phyloP scores from a whole-genome alignment of 2,888 invertebrate genomes.

The Sarcophaga subvicina region DNA sequence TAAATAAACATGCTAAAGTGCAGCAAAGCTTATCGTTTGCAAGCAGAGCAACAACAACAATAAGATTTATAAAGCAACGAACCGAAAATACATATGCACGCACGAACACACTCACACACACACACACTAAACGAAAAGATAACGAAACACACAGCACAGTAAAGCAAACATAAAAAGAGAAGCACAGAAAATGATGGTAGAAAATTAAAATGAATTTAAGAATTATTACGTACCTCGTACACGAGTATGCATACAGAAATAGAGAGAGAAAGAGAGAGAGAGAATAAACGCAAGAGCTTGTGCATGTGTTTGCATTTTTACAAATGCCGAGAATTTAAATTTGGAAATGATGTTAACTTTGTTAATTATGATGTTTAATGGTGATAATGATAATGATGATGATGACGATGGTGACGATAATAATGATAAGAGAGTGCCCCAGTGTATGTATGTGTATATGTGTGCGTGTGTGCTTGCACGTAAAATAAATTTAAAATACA shows the following conservation, averaged over 20 bases:
- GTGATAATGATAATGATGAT: not conserved
- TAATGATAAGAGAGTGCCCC: not conserved
- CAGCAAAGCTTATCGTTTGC: slow-evolving; percentile 33
- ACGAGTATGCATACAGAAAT: not conserved
- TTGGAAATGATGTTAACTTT: slow-evolving; percentile 33
- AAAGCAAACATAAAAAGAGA: not conserved
- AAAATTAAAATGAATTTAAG: not conserved
- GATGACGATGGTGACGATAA: not conserved
- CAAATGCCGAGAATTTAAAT: slow-evolving; percentile 30
- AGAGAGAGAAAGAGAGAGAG: too few species aligned
- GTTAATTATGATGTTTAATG: not conserved
- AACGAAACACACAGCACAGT: not conserved
- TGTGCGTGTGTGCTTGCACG: not conserved
- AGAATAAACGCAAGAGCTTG: not conserved
- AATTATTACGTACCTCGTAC: too few species aligned
- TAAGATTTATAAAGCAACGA: slow-evolving; percentile 47
- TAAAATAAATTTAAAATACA: slow-evolving; percentile 50
- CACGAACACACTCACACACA: not conserved
- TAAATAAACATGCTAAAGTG: slow-evolving; percentile 33
- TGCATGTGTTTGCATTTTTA: not conserved
- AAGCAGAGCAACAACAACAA: slow-evolving; percentile 58
- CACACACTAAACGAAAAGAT: not conserved
- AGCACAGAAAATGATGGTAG: not conserved
- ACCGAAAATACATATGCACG: slow-evolving; percentile 12
- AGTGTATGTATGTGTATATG: not conserved